phyloP scores from a whole-genome alignment of 2,888 invertebrate species.

The Drosophila prolongata region DNA sequence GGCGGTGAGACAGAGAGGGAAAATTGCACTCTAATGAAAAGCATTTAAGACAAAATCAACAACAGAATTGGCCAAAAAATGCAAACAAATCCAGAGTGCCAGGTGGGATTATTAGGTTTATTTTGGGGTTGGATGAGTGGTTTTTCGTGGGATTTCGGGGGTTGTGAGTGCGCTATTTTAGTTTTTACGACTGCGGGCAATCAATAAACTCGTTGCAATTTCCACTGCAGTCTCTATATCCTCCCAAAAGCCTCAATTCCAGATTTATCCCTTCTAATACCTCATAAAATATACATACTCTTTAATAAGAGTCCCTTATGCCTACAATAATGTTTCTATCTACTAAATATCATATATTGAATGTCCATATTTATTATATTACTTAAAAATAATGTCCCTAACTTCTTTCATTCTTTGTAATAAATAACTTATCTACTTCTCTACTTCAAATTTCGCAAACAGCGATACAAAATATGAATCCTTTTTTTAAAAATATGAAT shows the following conservation, averaged over 20 bases:
- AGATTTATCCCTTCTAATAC: no score
- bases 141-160: not conserved
- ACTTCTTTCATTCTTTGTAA: no score
- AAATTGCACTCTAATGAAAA: slow-evolving; percentile 54
- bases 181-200: not conserved
- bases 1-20: slow-evolving; percentile 1
- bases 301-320: no score
- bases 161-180: not conserved
- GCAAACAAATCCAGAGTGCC: slow-evolving; percentile 22
- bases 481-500: no score
- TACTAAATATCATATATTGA: no score
- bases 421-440: no score
- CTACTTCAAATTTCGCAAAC: no score
- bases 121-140: not conserved
- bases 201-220: not conserved
- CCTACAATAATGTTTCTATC: no score
- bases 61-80: slow-evolving; percentile 42
- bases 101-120: not conserved
- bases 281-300: no score
- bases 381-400: no score
- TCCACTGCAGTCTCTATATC: not conserved
- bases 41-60: slow-evolving; percentile 66
- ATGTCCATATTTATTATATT: no score
- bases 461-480: no score
- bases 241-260: not conserved